Conservation (phyloP, 2,888 invertebrate genomes). For the Netelia melanura region DNA sequence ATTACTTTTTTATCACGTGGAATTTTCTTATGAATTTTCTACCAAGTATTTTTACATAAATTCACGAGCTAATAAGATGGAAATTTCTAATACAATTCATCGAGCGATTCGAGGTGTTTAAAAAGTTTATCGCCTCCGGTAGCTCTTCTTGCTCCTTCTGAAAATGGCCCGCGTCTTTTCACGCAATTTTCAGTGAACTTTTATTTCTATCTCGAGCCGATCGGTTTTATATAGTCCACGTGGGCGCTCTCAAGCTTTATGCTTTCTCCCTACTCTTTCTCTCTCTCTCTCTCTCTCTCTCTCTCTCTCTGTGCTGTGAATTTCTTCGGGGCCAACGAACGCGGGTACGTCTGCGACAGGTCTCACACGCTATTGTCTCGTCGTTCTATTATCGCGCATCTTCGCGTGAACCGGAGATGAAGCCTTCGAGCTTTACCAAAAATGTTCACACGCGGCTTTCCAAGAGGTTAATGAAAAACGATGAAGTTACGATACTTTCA, state of each 20-base stretch:
- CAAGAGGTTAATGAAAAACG: neutral
- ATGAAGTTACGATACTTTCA: neutral
- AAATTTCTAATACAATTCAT: conserved; percentile 13
- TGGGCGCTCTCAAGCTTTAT: conserved; percentile 31
- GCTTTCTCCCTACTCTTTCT: conserved; percentile 25
- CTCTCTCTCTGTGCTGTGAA: conserved; percentile 12
- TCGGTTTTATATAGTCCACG: conserved; percentile 52
- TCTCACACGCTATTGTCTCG: conserved; percentile 46
- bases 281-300: conserved; percentile 14
- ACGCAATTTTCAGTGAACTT: conserved; percentile 24
- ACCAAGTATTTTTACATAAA: neutral
- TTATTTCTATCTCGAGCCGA: conserved; percentile 45
- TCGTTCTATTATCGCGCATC: conserved; percentile 51
- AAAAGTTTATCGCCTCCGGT: neutral
- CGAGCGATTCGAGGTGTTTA: neutral
- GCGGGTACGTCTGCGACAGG: conserved; percentile 18
- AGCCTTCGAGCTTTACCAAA: conserved; percentile 6
- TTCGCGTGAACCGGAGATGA: neutral
- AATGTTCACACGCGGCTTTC: neutral
- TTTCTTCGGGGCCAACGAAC: conserved; percentile 53
- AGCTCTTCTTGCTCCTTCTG: conserved; percentile 13
- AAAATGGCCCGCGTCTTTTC: conserved; percentile 18
- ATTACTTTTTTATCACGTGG: too few species aligned
- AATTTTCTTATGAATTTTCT: neutral
- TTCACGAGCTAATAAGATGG: neutral